These are phyloP conservation scores for Argyresthia goedartella DNA, from an alignment of 2,888 invertebrate genomes.

Conservation along the genomic window DNA sequence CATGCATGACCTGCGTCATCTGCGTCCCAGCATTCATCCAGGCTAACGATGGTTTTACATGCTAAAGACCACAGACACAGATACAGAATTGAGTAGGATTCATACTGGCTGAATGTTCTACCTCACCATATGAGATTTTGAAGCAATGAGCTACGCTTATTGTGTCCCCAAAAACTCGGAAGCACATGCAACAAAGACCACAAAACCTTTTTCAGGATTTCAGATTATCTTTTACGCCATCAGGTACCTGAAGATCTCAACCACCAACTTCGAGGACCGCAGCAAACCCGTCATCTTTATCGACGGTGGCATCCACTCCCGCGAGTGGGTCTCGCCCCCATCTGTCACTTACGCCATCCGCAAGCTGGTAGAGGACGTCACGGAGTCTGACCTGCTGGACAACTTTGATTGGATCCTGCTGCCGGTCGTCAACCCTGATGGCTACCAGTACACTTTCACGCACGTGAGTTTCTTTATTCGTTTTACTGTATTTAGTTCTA, in stretches of 20 bases:
- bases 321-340: conserved; percentile 81
- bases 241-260: conserved; percentile 71
- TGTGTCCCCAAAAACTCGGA: too few species aligned
- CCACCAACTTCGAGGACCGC: conserved; percentile 43
- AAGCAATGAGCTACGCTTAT: too few species aligned
- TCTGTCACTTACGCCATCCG: conserved; percentile 75
- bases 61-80: too few species aligned
- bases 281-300: conserved; percentile 70
- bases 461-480: conserved; percentile 35
- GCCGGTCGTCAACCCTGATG: conserved; percentile 80
- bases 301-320: conserved; percentile 74
- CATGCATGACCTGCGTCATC: too few species aligned
- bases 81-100: too few species aligned
- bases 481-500: neutral
- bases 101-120: too few species aligned
- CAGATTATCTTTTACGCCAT: conserved; percentile 25
- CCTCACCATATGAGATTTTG: too few species aligned
- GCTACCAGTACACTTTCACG: conserved; percentile 72
- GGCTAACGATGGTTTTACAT: too few species aligned
- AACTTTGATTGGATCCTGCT: conserved; percentile 76
- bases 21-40: too few species aligned
- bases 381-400: conserved; percentile 66
- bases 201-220: too few species aligned
- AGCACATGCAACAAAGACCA: too few species aligned
- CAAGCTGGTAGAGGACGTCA: conserved; percentile 72